Evolutionary conservation across 1,140 invertebrate genomes (phyloP), one percentile per base, ranked within the genome.

Genomic region (Drosophila punjabiensis): DNA sequence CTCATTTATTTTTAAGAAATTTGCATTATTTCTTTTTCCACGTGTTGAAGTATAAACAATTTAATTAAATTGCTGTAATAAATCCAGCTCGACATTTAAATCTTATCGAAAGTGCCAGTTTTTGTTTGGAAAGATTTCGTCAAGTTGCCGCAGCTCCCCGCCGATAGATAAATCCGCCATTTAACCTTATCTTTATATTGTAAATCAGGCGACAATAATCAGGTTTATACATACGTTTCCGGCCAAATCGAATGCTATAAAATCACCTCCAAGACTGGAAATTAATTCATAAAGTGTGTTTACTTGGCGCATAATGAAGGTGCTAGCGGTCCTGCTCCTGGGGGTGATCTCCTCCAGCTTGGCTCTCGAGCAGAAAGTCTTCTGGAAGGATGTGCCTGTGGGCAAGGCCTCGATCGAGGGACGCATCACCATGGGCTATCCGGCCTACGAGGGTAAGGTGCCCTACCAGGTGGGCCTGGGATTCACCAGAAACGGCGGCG

Each of bases 401-500:
- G 76, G 45, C 14, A 65, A 47, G 33, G 37, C n/a, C 45, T 32
- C 50, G 39, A 37, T 80, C 24, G 48, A 75, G 14, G 84, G 82
- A 39, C 80, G 82, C 20, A 88, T 88, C 39, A 82, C 74, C 35
- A 82, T 78, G 28, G 85, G 82, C 7, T 70, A 81, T 56, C 62
- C 68, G 24, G 85, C 85, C 5, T 37, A 61, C 28, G 80, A 87
- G 5, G 94, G 94, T 0, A 93, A 94, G 80, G 93, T 94, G 43
- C 94, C 94, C 10, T 94, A 94, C 60, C 56, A 75, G 67, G 45
- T 58, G 35, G 55, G 55, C 93, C 94, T 66, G 94, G 93, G 16
- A 52, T 43, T 28, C 79, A 66, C 41, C 33, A 28, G 39, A 82
- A 37, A 64, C 94, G 94, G 94, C 94, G 95, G 71, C 86, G 79